Conservation (phyloP, 2,113 vertebrate species). For the Prunella fulvescens region DNA sequence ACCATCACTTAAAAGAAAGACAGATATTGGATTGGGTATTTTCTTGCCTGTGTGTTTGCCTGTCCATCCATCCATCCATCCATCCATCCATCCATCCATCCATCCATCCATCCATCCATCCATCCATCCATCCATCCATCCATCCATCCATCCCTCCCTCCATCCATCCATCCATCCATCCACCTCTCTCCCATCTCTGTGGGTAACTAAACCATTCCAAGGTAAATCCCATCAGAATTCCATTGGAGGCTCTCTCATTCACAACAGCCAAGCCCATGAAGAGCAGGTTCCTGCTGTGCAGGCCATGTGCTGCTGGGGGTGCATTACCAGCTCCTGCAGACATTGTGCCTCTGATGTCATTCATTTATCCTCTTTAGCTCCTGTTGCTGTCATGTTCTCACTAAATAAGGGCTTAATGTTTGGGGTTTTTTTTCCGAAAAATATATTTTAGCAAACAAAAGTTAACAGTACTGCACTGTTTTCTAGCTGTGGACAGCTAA, state of each 20-base stretch:
- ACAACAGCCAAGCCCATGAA: not conserved
- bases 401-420: not conserved
- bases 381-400: not conserved
- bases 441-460: not conserved
- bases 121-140: not conserved
- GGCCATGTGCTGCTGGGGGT: slow-evolving; percentile 3
- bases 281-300: not conserved
- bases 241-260: not conserved
- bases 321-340: slow-evolving; percentile 37
- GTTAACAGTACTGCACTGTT: not conserved
- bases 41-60: not conserved
- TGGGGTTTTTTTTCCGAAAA: not conserved
- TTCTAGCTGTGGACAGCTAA: not conserved
- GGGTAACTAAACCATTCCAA: not conserved
- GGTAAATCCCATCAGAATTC: not conserved
- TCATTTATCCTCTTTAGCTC: slow-evolving; percentile 57
- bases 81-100: not conserved
- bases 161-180: not conserved
- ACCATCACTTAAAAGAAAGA: not conserved
- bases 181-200: not conserved
- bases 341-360: slow-evolving; percentile 40
- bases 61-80: not conserved
- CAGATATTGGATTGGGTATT: not conserved
- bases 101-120: not conserved
- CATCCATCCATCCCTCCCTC: not conserved